Evolutionary conservation across 2,797 vertebrate genomes (phyloP).

Genomic region (Takifugu rubripes): DNA sequence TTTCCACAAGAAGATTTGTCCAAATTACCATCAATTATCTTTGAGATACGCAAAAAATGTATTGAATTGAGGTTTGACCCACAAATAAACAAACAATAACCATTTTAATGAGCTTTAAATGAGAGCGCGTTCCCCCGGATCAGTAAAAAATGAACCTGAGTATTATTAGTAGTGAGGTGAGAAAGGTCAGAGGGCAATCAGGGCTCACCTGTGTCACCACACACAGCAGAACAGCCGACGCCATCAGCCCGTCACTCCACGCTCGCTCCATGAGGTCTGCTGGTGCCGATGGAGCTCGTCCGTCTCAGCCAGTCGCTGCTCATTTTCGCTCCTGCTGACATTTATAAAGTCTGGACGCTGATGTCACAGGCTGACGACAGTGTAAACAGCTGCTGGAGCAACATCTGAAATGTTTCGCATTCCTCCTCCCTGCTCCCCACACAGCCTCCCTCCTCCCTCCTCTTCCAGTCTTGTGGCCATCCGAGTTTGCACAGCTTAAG

Average conservation of each 20-base stretch:
- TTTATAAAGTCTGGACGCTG: slow-evolving; percentile 79
- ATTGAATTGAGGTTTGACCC: no score
- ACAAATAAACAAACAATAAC: no score
- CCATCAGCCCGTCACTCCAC: slow-evolving; percentile 32
- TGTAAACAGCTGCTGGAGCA: slow-evolving; percentile 76
- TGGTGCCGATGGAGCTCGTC: slow-evolving; percentile 39
- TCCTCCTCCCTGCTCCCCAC: slow-evolving; percentile 75
- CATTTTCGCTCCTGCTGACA: slow-evolving; percentile 58
- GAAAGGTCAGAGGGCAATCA: no score
- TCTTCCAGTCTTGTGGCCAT: slow-evolving; percentile 56
- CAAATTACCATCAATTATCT: no score
- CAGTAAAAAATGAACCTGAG: no score
- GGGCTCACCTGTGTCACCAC: slow-evolving; percentile 68
- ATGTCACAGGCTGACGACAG: slow-evolving; percentile 76
- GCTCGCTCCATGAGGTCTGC: slow-evolving; percentile 55
- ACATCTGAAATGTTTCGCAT: slow-evolving; percentile 80
- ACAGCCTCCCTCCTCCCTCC: slow-evolving; percentile 35
- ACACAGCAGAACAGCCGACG: slow-evolving; percentile 56
- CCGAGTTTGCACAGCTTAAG: slow-evolving; percentile 61
- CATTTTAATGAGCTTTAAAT: no score
- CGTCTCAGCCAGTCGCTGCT: slow-evolving; percentile 44
- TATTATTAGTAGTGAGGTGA: no score
- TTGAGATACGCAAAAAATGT: no score
- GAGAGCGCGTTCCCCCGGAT: no score
- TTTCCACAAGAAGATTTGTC: no score